phyloP scores from a whole-genome alignment of 30 jellyfish, hydroid and myxozoan genomes.

The Chironex yamaguchii region DNA sequence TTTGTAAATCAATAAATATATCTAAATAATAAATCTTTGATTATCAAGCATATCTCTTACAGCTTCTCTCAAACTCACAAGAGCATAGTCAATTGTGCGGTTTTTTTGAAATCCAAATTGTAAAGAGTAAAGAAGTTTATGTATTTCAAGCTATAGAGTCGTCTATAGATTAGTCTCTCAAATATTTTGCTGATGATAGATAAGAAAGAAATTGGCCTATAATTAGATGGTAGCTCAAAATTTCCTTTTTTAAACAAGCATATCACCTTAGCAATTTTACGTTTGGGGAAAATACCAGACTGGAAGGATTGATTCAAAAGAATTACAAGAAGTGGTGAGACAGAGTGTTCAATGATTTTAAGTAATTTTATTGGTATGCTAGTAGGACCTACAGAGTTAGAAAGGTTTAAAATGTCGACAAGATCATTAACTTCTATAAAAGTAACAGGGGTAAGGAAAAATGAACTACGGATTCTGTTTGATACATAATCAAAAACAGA shows the following conservation, averaged over 20 bases:
- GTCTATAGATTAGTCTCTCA: slow-evolving; percentile 52
- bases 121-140: slow-evolving; percentile 7
- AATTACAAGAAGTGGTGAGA: slow-evolving; percentile 41
- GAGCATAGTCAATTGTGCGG: slow-evolving; percentile 41
- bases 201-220: slow-evolving; percentile 47
- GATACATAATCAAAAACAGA: slow-evolving; percentile 35
- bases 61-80: slow-evolving; percentile 52
- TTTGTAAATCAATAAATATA: slow-evolving; percentile 37
- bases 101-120: slow-evolving; percentile 53
- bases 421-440: slow-evolving; percentile 58
- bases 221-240: slow-evolving; percentile 27
- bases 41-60: slow-evolving; percentile 61
- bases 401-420: slow-evolving; percentile 6
- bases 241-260: slow-evolving; percentile 61
- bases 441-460: slow-evolving; percentile 51
- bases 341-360: slow-evolving; percentile 17
- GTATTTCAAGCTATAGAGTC: slow-evolving; percentile 39
- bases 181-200: slow-evolving; percentile 42
- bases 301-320: slow-evolving; percentile 29
- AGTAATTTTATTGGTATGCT: slow-evolving; percentile 54
- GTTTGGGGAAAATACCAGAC: slow-evolving; percentile 33
- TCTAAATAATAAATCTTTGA: slow-evolving; percentile 28
- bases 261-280: slow-evolving; percentile 31
- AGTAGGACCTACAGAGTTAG: slow-evolving; percentile 56
- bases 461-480: slow-evolving; percentile 20